Evolutionary conservation across 2,113 vertebrate genomes (phyloP), one percentile per base, ranked within the genome.

Genomic region (Sinocyclocheilus rhinocerous): DNA sequence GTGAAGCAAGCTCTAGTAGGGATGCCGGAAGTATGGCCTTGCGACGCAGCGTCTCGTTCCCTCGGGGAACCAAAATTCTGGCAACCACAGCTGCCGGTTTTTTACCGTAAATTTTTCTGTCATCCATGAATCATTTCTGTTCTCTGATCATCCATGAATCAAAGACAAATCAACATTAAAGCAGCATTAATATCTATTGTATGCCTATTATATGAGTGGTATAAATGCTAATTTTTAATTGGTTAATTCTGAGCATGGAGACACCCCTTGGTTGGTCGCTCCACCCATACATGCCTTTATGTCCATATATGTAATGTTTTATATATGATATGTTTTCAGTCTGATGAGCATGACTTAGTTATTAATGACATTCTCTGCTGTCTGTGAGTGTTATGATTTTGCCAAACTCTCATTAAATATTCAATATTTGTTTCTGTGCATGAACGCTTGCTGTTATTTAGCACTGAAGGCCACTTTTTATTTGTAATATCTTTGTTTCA

Each of bases 341-440:
- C 92, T 91, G 93, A 93, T 92, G 92, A 94, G 91, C 92, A 91
- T 90, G 89, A 91, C 91, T 93, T 90, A 89, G 92, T 91, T 93
- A 93, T 94, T 95, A 94, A 93, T 91, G 91, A 91, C 88, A 90
- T 84, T 92, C 88, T 36, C 83, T 90, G 91, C 92, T 94, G 91
- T 93, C 92, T 91, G 50, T 29, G 87, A 90, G 91, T 91, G 92
- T 93, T 87, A 87, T 91, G 92, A 92, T 91, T 91, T 76, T 90
- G 89, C 91, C 88, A 93, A 93, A 94, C 90, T 91, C 89, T 94
- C 92, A 94, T 95, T 89, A 92, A 94, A 95, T 92, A 94, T 93
- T 91, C 90, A 93, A 73, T 59, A 90, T 94, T 93, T 95, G 93
- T 94, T 93, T 93, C 92, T 91, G 91, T 81, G 88, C 16, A 22